Evolutionary conservation across 2,888 invertebrate genomes (phyloP).

Genomic region (Cremastinae sp.): DNA sequence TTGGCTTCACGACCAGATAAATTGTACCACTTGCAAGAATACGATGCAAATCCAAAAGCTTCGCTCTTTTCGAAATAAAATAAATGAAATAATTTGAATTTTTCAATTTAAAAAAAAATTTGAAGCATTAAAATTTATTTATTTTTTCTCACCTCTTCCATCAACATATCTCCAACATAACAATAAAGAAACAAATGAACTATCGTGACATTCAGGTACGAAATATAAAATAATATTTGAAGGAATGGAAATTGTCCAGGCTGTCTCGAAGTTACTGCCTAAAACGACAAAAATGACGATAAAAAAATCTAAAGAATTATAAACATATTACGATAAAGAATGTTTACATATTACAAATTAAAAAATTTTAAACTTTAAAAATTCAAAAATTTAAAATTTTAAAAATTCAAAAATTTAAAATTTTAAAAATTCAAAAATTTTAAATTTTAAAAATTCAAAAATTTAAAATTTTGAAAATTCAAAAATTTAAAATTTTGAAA

Average conservation of each 20-base stretch:
- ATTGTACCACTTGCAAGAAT: slow-evolving; percentile 63
- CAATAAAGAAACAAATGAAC: slow-evolving; percentile 54
- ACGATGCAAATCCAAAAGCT: slow-evolving; percentile 56
- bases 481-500: too few species aligned
- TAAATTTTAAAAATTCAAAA: too few species aligned
- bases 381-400: too few species aligned
- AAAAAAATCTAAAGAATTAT: too few species aligned
- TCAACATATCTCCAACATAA: slow-evolving; percentile 49
- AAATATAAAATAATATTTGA: slow-evolving; percentile 42
- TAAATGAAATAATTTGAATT: not conserved
- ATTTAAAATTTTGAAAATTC: too few species aligned
- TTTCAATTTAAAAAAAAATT: not conserved
- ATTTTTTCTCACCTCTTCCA: slow-evolving; percentile 36
- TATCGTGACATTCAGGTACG: slow-evolving; percentile 42
- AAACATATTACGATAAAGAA: too few species aligned
- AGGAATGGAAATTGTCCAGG: slow-evolving; percentile 36
- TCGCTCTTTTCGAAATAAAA: slow-evolving; percentile 47
- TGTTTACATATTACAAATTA: too few species aligned
- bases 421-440: too few species aligned
- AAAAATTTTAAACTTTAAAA: too few species aligned
- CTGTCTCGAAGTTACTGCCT: slow-evolving; percentile 14
- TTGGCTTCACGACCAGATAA: slow-evolving; percentile 52
- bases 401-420: too few species aligned
- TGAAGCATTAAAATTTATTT: not conserved
- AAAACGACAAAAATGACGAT: not conserved